Evolutionary conservation across 92 coral and sea anemone genomes (phyloP), one percentile per base, ranked within the genome.

Genomic region (Montipora capitata): DNA sequence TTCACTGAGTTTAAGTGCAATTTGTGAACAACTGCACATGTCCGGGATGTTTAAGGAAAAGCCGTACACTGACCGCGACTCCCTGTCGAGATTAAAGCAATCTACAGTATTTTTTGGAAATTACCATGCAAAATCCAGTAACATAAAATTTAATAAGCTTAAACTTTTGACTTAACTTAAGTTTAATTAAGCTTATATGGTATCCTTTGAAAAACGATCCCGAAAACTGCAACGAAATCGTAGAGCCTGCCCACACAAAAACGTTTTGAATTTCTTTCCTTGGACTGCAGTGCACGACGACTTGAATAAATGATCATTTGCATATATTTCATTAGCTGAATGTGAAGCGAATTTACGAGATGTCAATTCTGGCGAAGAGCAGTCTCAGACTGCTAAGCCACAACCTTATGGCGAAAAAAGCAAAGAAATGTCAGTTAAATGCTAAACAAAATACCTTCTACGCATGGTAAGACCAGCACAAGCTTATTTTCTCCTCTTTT

Each of bases 261-360:
- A 59, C 72, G 83, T 82, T 82, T 83, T 82, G 88, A 83, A 81
- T 71, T 76, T 66, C 66, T 66, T 61, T 58, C 58, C 66, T 71
- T 78, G 52, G 84, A 68, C 10, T 40, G 74, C 68, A 87, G 81
- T 69, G 71, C 35, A 27, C 35, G 87, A 73, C 72, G 54, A 73
- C 72, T 87, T 79, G 72, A 83, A 87, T 80, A 80, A 87, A 87
- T 80, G 87, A 71, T 80, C 86, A 86, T 78, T 86, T 68, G 69
- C 80, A 87, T 59, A 66, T 27, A 17, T 72, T 72, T 72, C 79
- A 72, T 83, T 83, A 51, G 86, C 56, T 72, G 15, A 72, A 72
- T 54, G 79, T 40, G 87, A 83, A 58, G 44, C n/a, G 87, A 79
- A 66, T 40, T 62, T 78, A 70, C 79, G 82, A 85, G 75, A 85